These are phyloP conservation scores for Recurvirostra avosetta DNA, from an alignment of 2,113 vertebrate species.

Conservation along the genomic window DNA sequence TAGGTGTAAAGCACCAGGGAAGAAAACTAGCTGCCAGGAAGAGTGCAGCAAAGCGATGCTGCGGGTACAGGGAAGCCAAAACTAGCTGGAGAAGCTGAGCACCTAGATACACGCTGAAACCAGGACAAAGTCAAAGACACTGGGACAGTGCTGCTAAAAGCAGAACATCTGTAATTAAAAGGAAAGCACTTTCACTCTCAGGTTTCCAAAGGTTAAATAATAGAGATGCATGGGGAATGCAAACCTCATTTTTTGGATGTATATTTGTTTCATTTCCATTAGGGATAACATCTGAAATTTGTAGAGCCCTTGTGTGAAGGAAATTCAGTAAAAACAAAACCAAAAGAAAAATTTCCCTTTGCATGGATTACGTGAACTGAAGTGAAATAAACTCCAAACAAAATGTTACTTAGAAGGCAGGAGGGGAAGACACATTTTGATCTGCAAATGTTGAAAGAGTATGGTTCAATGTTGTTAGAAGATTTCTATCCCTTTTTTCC, in stretches of 20 bases:
- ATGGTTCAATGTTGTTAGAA: not conserved
- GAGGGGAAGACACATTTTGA: not conserved
- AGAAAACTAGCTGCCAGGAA: not conserved
- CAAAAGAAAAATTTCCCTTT: not conserved
- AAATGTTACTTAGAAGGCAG: not conserved
- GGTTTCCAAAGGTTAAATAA: constrained; percentile 61
- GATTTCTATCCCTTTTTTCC: not conserved
- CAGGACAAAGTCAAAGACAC: constrained; percentile 60
- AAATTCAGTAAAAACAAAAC: not conserved
- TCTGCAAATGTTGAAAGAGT: not conserved
- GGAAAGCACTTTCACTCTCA: constrained; percentile 35
- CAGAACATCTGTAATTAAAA: constrained; percentile 59
- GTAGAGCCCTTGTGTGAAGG: constrained; percentile 11
- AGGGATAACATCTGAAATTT: not conserved
- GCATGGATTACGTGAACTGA: not conserved
- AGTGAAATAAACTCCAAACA: not conserved
- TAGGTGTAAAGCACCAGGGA: not conserved
- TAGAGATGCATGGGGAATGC: constrained; percentile 37
- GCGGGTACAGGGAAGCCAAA: not conserved
- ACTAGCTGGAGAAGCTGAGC: not conserved
- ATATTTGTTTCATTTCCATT: constrained; percentile 20
- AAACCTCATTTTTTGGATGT: constrained; percentile 38
- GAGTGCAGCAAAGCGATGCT: not conserved
- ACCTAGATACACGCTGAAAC: constrained; percentile 31
- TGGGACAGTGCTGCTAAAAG: constrained; percentile 47